Percentiles rank a stretch among this genome's conserved stretches.
phyloP scores from a whole-genome alignment of 2,113 vertebrate species.

The Archilochus colubris region DNA sequence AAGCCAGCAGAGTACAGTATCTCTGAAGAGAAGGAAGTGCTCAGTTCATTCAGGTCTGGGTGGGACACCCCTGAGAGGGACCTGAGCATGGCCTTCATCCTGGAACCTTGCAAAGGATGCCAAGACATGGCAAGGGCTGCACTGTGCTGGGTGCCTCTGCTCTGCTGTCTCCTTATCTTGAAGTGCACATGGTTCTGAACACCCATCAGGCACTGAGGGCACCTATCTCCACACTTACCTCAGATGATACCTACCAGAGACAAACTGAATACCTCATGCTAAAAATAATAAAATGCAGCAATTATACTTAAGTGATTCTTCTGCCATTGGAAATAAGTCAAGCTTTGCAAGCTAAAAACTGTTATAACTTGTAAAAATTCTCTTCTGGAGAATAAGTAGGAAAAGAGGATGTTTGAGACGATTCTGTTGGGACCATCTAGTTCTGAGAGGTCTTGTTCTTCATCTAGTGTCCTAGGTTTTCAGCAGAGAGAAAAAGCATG shows the following conservation, averaged over 20 bases:
- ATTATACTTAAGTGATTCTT: not conserved
- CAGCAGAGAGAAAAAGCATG: not conserved
- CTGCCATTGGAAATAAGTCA: not conserved
- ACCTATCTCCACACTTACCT: not conserved
- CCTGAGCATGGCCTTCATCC: fast-evolving
- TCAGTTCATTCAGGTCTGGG: not conserved
- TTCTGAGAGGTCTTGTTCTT: not conserved
- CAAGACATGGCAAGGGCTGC: fast-evolving
- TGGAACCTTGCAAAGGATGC: not conserved
- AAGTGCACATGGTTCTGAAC: fast-evolving
- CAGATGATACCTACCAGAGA: not conserved
- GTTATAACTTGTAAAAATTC: not conserved
- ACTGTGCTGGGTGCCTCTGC: not conserved
- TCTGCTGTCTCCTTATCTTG: not conserved
- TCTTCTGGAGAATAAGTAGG: not conserved
- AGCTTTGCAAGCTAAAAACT: not conserved
- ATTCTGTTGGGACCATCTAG: not conserved
- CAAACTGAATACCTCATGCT: fast-evolving
- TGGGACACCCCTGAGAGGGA: not conserved
- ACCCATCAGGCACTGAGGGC: not conserved
- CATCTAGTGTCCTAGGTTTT: not conserved
- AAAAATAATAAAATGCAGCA: not conserved
- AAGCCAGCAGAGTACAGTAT: fast-evolving
- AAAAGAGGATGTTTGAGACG: not conserved
- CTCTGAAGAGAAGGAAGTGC: not conserved